Conservation (phyloP, 1,140 invertebrate species). For the Drosophila ficusphila region DNA sequence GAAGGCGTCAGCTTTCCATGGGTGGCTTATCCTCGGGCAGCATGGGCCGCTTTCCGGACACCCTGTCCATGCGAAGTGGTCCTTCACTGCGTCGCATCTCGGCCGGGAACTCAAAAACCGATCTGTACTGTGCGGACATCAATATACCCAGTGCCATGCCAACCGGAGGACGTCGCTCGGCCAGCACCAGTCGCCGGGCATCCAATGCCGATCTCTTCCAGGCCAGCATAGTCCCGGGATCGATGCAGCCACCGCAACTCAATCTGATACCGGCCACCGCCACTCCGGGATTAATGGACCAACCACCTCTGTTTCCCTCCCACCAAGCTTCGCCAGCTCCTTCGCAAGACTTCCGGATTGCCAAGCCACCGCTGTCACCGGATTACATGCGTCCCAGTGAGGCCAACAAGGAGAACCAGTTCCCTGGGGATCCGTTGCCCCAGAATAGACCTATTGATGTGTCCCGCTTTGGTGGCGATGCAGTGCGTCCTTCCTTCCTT, state of each 20-base stretch:
- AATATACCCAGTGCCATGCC: slow-evolving; percentile 64
- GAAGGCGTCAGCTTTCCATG: slow-evolving; percentile 67
- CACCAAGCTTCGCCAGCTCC: slow-evolving; percentile 65
- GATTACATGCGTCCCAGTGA: slow-evolving; percentile 80
- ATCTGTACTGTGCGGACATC: slow-evolving; percentile 77
- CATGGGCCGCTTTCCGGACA: slow-evolving; percentile 60
- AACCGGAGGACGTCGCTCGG: slow-evolving; percentile 60
- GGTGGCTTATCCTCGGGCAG: slow-evolving; percentile 71
- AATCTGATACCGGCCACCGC: slow-evolving; percentile 76
- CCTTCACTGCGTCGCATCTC: slow-evolving; percentile 75
- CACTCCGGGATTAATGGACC: slow-evolving; percentile 36
- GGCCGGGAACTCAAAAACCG: slow-evolving; percentile 68
- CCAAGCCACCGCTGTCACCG: slow-evolving; percentile 64
- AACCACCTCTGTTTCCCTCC: slow-evolving; percentile 48
- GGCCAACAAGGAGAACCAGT: slow-evolving; percentile 54
- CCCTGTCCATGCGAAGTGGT: slow-evolving; percentile 73
- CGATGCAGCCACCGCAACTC: slow-evolving; percentile 64
- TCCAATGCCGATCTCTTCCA: slow-evolving; percentile 78
- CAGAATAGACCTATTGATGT: slow-evolving; percentile 81
- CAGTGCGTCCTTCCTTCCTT: slow-evolving; percentile 58
- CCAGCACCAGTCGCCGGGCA: slow-evolving; percentile 70
- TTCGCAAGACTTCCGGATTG: slow-evolving; percentile 63
- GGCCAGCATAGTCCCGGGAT: slow-evolving; percentile 58
- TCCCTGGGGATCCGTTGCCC: slow-evolving; percentile 47
- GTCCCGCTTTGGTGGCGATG: slow-evolving; percentile 62